Evolutionary conservation across 2,888 invertebrate species (phyloP).

Genomic region (Cephus nigrinus): DNA sequence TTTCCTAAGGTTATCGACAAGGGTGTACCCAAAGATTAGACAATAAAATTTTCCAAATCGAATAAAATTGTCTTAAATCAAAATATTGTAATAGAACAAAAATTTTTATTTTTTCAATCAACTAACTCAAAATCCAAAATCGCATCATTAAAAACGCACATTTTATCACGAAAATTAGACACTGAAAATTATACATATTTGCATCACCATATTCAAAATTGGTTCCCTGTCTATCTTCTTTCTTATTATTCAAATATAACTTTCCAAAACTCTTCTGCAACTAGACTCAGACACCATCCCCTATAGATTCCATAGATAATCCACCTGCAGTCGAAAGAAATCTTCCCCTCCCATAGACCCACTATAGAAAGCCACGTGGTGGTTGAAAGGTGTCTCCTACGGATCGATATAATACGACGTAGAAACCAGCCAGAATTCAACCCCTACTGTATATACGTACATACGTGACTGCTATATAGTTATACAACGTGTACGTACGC

Average conservation of each 20-base stretch:
- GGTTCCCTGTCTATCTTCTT: not conserved
- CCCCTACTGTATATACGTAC: not conserved
- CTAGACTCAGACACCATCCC: slow-evolving; percentile 8
- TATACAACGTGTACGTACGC: not conserved
- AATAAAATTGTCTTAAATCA: not conserved
- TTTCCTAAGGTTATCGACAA: not conserved
- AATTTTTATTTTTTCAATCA: not conserved
- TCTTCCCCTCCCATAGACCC: not conserved
- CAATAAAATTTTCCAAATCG: not conserved
- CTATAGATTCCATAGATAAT: not conserved
- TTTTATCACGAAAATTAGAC: not conserved
- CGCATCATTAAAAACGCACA: not conserved
- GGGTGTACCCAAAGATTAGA: not conserved
- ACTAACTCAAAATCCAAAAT: not conserved
- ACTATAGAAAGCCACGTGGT: not conserved
- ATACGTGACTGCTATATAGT: not conserved
- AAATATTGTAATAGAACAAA: not conserved
- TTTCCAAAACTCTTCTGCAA: not conserved
- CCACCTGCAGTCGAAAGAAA: not conserved
- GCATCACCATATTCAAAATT: not conserved
- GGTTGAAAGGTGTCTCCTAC: slow-evolving; percentile 34
- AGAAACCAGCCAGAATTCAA: slow-evolving; percentile 22
- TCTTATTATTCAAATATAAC: not conserved
- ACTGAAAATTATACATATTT: not conserved
- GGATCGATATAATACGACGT: slow-evolving; percentile 43